Percentiles rank a stretch among this genome's conserved stretches.
phyloP scores from a whole-genome alignment of 1,140 invertebrate species.

The Mactra quadrangularis region DNA sequence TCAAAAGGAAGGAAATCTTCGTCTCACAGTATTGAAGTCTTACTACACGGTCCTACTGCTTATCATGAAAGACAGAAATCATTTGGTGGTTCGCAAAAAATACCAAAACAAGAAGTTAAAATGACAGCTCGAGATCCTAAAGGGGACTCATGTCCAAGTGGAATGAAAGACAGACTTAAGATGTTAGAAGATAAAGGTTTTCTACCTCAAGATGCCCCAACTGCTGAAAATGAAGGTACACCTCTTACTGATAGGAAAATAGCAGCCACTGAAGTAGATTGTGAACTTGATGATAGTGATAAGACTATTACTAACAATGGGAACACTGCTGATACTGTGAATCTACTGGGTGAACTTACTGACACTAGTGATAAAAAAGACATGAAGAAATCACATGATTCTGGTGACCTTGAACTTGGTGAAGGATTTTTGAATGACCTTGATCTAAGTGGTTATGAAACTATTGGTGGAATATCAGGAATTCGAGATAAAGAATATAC shows the following conservation, averaged over 20 bases:
- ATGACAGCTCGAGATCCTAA: slow-evolving; percentile 28
- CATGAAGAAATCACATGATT: neutral
- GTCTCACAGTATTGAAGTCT: slow-evolving; percentile 80
- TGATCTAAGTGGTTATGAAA: slow-evolving; percentile 1
- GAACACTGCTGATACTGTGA: neutral
- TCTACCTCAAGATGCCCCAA: slow-evolving; percentile 19
- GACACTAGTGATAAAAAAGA: neutral
- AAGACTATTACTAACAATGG: neutral
- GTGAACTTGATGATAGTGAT: neutral
- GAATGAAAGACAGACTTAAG: slow-evolving; percentile 54
- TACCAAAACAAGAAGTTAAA: slow-evolving; percentile 39
- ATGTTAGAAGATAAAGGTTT: slow-evolving; percentile 61
- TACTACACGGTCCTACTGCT: slow-evolving; percentile 70
- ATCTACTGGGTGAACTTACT: neutral
- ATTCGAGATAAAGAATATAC: neutral
- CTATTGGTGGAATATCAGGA: neutral
- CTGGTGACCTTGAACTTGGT: too few species aligned
- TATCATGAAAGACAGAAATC: slow-evolving; percentile 14
- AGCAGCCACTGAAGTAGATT: slow-evolving; percentile 11
- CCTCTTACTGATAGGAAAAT: slow-evolving; percentile 18
- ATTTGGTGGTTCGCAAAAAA: slow-evolving; percentile 60
- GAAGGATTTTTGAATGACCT: too few species aligned
- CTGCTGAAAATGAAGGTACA: neutral
- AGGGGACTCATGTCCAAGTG: slow-evolving; percentile 51
- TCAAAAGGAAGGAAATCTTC: slow-evolving; percentile 64